phyloP scores from a whole-genome alignment of 2,797 vertebrate species.

The Anguilla pacifica region DNA sequence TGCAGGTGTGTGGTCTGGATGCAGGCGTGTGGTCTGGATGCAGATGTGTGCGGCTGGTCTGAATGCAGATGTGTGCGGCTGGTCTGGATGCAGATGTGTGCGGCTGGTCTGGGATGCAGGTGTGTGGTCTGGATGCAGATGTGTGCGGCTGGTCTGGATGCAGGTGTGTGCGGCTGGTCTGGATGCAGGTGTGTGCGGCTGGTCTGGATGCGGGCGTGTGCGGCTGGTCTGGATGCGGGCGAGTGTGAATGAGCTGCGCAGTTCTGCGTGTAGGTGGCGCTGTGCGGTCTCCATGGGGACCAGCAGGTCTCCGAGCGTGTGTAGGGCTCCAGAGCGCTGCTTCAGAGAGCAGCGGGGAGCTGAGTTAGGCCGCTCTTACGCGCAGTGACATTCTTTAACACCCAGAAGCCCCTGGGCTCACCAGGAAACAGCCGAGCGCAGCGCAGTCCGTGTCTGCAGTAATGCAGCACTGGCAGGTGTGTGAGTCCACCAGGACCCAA shows the following conservation, averaged over 20 bases:
- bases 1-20: no score
- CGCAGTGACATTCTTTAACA: slow-evolving; percentile 42
- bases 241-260: no score
- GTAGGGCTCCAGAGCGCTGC: slow-evolving; percentile 23
- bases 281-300: slow-evolving; percentile 41
- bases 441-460: slow-evolving; percentile 41
- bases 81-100: slow-evolving; percentile 39
- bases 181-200: no score
- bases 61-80: slow-evolving; percentile 44
- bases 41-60: no score
- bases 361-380: slow-evolving; percentile 46
- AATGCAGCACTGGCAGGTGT: slow-evolving; percentile 55
- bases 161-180: no score
- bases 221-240: no score
- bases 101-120: no score
- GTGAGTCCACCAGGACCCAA: slow-evolving; percentile 72
- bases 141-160: no score
- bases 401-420: slow-evolving; percentile 40
- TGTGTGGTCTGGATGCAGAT: no score
- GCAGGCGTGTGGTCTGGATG: no score
- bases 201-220: no score
- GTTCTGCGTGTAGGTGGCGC: slow-evolving; percentile 35
- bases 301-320: slow-evolving; percentile 21
- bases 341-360: slow-evolving; percentile 32
- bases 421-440: slow-evolving; percentile 10